Evolutionary conservation across 2,797 vertebrate species (phyloP), one percentile per base, ranked within the genome.

Genomic region (Bovichtus variegatus): DNA sequence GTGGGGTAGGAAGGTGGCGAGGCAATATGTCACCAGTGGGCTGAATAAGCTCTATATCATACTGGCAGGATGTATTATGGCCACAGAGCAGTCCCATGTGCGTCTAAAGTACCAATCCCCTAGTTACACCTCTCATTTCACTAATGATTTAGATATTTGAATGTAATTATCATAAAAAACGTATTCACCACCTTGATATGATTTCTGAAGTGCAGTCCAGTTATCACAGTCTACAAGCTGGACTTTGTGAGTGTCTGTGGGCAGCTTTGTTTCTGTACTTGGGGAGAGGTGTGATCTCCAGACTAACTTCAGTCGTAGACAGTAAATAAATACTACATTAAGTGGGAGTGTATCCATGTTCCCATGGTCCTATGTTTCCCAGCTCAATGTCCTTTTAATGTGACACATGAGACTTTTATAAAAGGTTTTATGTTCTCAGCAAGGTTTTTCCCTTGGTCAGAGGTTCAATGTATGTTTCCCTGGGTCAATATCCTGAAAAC

Each of bases 21-120:
- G 65, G 74, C 58, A 82, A 74, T 80, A 83, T 74, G 79, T 77
- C 78, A 86, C 80, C 59, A 54, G 67, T n/a, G 2, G 77, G 62
- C 61, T 76, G 83, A 73, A 80, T 67, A 82, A 68, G 71, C 81
- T 83, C 63, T 72, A 80, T 70, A 83, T 81, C 77, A 84, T 58
- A 74, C 63, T 74, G 80, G 68, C 71, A 51, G 55, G 49, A 27
- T 81, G 63, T 81, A 63, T 87, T 83, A 66, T 55, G 49, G 47
- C 51, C 73, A 65, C 54, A 69, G 58, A 81, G 71, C 34, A 71
- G 68, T 34, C 16, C 44, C 57, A 63, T 74, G 47, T 67, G 75
- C 84, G 47, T 60, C 62, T 53, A 25, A 70, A 27, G 73, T 61
- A 36, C 54, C 74, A 79, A 76, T 70, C 67, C 66, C 21, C 47